phyloP scores from a whole-genome alignment of 2,113 vertebrate species.

The Phyllostomus discolor region DNA sequence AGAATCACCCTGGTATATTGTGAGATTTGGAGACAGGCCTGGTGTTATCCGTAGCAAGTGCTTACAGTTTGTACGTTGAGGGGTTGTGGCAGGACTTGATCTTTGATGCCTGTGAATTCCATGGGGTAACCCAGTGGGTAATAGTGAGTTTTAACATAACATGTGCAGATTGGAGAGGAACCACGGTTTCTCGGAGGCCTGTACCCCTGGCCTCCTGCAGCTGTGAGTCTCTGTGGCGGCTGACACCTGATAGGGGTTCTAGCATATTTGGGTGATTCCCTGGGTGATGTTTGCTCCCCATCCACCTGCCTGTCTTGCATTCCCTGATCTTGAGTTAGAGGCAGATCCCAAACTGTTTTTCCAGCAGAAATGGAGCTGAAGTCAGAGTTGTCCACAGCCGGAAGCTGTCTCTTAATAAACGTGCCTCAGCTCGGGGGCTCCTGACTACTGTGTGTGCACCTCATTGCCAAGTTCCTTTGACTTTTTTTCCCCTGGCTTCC shows the following conservation, averaged over 20 bases:
- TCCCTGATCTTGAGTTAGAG: not conserved
- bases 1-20: not conserved
- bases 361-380: constrained; percentile 30
- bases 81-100: not conserved
- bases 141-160: not conserved
- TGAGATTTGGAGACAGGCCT: constrained; percentile 20
- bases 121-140: not conserved
- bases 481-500: not conserved
- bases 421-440: constrained; percentile 41
- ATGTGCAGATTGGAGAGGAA: not conserved
- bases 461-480: constrained; percentile 30
- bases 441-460: not conserved
- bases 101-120: not conserved
- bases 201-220: not conserved
- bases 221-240: not conserved
- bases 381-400: constrained; percentile 34
- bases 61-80: not conserved
- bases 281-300: not conserved
- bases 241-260: not conserved
- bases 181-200: not conserved
- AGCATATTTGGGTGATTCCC: not conserved
- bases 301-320: not conserved
- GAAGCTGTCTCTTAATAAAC: constrained; percentile 31
- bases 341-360: not conserved
- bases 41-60: not conserved